These are phyloP conservation scores for Albula goreensis DNA, from an alignment of 2,113 vertebrate genomes.

Conservation along the genomic window DNA sequence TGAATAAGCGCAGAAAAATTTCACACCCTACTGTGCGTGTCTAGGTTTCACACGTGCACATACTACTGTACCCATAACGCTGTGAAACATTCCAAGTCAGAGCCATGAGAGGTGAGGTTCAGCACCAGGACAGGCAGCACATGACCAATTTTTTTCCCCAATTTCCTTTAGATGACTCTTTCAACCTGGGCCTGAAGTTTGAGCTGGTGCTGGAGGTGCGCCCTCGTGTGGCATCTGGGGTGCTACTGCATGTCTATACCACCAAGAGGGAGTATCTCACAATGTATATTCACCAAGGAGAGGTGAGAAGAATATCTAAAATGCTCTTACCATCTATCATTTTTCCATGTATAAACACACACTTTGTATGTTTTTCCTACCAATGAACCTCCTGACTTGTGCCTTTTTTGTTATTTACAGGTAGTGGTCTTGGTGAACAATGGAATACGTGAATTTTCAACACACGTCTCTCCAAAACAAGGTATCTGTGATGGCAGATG, in stretches of 20 bases:
- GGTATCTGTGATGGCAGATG: conserved; percentile 84
- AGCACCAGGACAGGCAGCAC: not conserved
- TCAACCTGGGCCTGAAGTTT: conserved; percentile 81
- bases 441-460: conserved; percentile 79
- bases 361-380: not conserved
- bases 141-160: conserved; percentile 19
- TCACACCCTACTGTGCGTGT: conserved; percentile 26
- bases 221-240: conserved; percentile 82
- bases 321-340: not conserved
- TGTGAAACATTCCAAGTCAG: conserved; percentile 21
- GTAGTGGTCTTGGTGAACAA: conserved; percentile 84
- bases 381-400: not conserved
- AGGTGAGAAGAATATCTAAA: conserved; percentile 61
- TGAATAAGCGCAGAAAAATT: conserved; percentile 34
- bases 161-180: conserved; percentile 78
- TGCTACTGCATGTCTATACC: conserved; percentile 80
- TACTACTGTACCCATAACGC: conserved; percentile 21
- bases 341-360: not conserved
- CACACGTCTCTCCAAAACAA: conserved; percentile 76
- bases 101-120: conserved; percentile 7
- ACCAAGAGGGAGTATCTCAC: conserved; percentile 78
- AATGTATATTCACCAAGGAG: conserved; percentile 80
- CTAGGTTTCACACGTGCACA: conserved; percentile 24
- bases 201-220: conserved; percentile 88
- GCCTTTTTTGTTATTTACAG: conserved; percentile 60